Conservation (phyloP, 2,797 vertebrate genomes). For the Acridotheres tristis region DNA sequence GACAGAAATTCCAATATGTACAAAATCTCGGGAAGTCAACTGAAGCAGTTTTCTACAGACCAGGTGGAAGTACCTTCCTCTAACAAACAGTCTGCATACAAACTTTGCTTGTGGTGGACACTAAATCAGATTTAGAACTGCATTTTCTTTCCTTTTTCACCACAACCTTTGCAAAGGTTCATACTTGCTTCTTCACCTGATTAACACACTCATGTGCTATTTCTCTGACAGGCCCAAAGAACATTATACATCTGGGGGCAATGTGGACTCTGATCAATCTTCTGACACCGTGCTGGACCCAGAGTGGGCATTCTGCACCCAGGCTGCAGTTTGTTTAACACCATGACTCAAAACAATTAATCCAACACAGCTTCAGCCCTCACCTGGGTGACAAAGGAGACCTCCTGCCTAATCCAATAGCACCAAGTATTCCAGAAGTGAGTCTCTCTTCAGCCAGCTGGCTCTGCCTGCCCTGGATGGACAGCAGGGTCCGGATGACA, state of each 20-base stretch:
- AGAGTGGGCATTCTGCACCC: not conserved
- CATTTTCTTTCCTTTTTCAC: not conserved
- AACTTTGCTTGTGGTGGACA: not conserved
- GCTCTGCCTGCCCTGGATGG: constrained; percentile 83
- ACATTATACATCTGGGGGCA: fast-evolving
- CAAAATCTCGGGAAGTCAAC: not conserved
- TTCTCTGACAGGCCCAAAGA: not conserved
- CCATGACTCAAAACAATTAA: not conserved
- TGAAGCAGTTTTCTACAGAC: not conserved
- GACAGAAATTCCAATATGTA: not conserved
- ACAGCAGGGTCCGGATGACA: constrained; percentile 77
- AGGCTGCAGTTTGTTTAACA: not conserved
- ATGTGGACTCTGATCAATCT: not conserved
- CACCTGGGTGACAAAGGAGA: constrained; percentile 92
- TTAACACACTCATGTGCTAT: not conserved
- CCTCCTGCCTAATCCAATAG: constrained; percentile 90
- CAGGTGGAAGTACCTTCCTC: not conserved
- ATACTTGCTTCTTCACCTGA: not conserved
- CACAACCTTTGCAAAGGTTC: not conserved
- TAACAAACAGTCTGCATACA: not conserved
- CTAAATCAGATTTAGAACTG: not conserved
- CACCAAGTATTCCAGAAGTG: constrained; percentile 90
- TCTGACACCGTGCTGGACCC: not conserved
- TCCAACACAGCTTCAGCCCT: not conserved
- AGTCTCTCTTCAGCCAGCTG: constrained; percentile 91